Evolutionary conservation across 2,797 vertebrate species (phyloP).

Genomic region (Ctenopoma multispine): DNA sequence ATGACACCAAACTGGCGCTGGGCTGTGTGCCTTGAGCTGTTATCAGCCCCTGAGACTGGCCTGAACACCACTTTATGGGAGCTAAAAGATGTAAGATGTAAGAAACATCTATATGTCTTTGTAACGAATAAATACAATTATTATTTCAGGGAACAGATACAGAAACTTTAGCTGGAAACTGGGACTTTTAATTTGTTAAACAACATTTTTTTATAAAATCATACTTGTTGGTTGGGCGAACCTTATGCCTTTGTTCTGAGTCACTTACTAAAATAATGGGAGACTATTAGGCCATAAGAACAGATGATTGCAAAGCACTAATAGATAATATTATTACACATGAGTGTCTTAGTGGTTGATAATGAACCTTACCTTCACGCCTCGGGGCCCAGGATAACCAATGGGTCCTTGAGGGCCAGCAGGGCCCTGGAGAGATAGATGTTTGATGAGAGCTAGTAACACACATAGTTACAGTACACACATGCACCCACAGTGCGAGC

Average conservation of each 20-base stretch:
- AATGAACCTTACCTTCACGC: conserved; percentile 91
- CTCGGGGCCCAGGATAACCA: conserved; percentile 94
- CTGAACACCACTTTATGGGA: not conserved
- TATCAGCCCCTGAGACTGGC: conserved; percentile 7
- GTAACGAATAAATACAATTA: not conserved
- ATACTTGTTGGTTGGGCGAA: conserved; percentile 1
- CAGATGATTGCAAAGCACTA: conserved; percentile 10
- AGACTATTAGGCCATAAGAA: conserved; percentile 25
- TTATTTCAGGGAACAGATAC: not conserved
- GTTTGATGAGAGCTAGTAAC: conserved; percentile 40
- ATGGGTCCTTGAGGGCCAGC: conserved; percentile 96
- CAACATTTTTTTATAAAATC: not conserved
- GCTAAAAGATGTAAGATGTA: conserved; percentile 5
- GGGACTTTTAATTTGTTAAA: conserved; percentile 5
- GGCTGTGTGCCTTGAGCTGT: not conserved
- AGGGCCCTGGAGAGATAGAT: conserved; percentile 87
- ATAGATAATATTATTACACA: conserved; percentile 15
- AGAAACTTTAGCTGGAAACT: not conserved
- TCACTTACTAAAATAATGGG: conserved; percentile 18
- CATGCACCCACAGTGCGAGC: conserved; percentile 18
- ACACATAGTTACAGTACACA: conserved; percentile 14
- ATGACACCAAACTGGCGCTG: conserved; percentile 31
- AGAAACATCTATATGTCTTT: conserved; percentile 6
- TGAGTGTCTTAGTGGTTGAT: not conserved
- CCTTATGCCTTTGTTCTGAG: conserved; percentile 17